Evolutionary conservation across 2,888 invertebrate species (phyloP).

Genomic region (Caenorhabditis sp.): DNA sequence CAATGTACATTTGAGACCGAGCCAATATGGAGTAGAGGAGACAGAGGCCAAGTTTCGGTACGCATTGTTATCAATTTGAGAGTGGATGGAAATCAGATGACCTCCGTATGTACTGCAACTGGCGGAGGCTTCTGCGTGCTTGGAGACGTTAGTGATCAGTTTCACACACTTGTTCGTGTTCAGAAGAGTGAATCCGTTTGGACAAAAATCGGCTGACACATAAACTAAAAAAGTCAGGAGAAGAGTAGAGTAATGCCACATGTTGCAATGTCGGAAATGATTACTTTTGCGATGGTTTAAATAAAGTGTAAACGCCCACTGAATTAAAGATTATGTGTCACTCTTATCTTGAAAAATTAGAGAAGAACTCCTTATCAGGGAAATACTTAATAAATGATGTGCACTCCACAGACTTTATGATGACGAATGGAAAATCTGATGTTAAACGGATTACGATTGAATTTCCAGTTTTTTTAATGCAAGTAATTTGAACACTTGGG

Average conservation of each 20-base stretch:
- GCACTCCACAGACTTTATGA: constrained; percentile 26
- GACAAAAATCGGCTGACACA: constrained; percentile 45
- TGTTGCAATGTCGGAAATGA: constrained; percentile 43
- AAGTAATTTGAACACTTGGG: no score
- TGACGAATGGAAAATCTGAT: constrained; percentile 25
- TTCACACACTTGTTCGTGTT: constrained; percentile 49
- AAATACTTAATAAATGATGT: constrained; percentile 39
- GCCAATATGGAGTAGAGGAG: constrained; percentile 53
- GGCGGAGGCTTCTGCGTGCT: constrained; percentile 52
- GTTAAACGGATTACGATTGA: not conserved
- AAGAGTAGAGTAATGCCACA: constrained; percentile 37
- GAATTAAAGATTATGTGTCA: constrained; percentile 54
- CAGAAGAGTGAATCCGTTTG: constrained; percentile 44
- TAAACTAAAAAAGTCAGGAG: constrained; percentile 18
- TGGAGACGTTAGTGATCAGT: constrained; percentile 36
- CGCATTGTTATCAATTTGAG: constrained; percentile 53
- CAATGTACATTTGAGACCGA: constrained; percentile 57
- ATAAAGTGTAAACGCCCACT: constrained; percentile 49
- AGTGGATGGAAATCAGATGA: constrained; percentile 49
- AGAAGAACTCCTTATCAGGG: constrained; percentile 29
- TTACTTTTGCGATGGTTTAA: constrained; percentile 51
- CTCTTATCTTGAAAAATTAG: constrained; percentile 38
- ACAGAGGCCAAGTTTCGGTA: constrained; percentile 4
- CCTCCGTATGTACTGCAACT: constrained; percentile 46
- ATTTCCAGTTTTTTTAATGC: not conserved